Percentiles rank a stretch among this genome's conserved stretches.
These are phyloP conservation scores for Tapera naevia DNA, from an alignment of 2,797 vertebrate species.

Conservation along the genomic window DNA sequence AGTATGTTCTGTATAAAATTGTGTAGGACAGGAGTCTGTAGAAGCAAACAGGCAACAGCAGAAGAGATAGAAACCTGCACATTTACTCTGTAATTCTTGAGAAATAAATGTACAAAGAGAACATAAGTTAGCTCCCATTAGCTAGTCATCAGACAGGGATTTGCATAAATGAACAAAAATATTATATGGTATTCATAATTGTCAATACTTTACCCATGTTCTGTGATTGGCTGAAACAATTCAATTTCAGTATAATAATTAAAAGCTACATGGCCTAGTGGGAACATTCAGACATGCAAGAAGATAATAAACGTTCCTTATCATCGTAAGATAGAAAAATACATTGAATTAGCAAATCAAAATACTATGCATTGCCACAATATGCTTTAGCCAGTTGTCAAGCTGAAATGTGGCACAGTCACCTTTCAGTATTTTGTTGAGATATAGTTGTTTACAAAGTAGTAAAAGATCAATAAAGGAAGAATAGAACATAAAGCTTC, in stretches of 20 bases:
- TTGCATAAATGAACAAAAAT: conserved; percentile 1
- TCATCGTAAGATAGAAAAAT: conserved; percentile 31
- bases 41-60: not conserved
- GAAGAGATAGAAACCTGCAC: not conserved
- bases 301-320: conserved; percentile 48
- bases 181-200: not conserved
- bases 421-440: not conserved
- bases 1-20: not conserved
- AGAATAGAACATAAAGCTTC: conserved; percentile 1
- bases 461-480: not conserved
- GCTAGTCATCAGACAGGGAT: conserved; percentile 3
- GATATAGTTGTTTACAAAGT: conserved; percentile 2
- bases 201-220: not conserved
- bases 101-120: not conserved
- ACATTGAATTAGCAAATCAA: conserved; percentile 46
- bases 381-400: conserved; percentile 42
- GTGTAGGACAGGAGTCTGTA: not conserved
- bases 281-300: conserved; percentile 37
- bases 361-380: not conserved
- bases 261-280: conserved; percentile 47
- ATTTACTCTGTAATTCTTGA: not conserved
- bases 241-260: conserved; percentile 56
- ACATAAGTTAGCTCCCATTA: not conserved
- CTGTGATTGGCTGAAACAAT: conserved; percentile 41
- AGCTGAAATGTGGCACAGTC: not conserved